These are phyloP conservation scores for Oophaga pumilio DNA, from an alignment of 2,113 vertebrate genomes.

Conservation along the genomic window DNA sequence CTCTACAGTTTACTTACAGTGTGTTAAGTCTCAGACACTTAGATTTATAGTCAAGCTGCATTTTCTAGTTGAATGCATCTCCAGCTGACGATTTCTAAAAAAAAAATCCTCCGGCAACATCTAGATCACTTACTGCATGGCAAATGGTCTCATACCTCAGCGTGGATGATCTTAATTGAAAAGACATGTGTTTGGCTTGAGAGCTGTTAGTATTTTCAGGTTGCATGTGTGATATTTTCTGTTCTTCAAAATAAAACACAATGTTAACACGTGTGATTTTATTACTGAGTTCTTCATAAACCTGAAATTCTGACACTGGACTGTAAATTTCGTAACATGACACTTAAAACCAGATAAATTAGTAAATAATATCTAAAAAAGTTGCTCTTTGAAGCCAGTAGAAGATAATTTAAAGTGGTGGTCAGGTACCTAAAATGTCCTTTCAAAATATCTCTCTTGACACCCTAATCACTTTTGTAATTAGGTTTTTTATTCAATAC, in stretches of 20 bases:
- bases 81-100: slow-evolving; percentile 19
- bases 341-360: neutral
- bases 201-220: slow-evolving; percentile 11
- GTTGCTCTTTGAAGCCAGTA: no score
- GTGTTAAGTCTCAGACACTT: slow-evolving; percentile 9
- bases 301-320: neutral
- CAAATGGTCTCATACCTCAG: slow-evolving; percentile 29
- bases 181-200: slow-evolving; percentile 5
- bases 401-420: no score
- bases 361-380: no score
- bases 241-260: neutral
- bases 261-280: neutral
- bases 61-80: slow-evolving; percentile 36
- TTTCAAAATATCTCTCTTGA: no score
- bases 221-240: neutral
- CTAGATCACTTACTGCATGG: slow-evolving; percentile 32
- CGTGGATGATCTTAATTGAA: slow-evolving; percentile 29
- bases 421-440: no score
- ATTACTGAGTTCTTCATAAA: neutral
- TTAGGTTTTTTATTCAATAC: no score
- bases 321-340: neutral
- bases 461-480: no score
- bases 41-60: slow-evolving; percentile 14
- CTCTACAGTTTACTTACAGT: neutral
- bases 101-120: slow-evolving; percentile 4